These are phyloP conservation scores for Eutolmus rufibarbis DNA, from an alignment of 2,888 invertebrate species.

Conservation along the genomic window DNA sequence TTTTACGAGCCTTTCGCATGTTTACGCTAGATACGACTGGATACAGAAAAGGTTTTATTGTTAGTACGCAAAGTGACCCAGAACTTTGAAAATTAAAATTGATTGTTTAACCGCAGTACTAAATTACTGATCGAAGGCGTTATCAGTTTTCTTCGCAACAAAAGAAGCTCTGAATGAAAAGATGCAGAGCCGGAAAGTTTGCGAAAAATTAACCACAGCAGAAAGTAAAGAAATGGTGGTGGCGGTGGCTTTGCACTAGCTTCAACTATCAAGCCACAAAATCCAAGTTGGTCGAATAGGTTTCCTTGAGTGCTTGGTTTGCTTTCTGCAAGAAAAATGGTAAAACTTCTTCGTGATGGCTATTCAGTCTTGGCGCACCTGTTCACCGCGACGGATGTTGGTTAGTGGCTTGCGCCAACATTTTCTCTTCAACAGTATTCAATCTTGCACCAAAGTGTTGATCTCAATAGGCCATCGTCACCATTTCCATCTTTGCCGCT, in stretches of 20 bases:
- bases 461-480: background rate
- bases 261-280: background rate
- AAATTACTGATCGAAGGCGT: background rate
- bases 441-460: background rate
- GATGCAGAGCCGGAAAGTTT: background rate
- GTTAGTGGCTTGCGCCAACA: background rate
- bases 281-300: background rate
- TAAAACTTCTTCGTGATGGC: background rate
- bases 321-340: constrained; percentile 19
- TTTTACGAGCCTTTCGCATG: background rate
- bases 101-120: background rate
- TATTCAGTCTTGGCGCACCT: constrained; percentile 40
- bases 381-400: constrained; percentile 43
- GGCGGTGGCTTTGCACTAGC: background rate
- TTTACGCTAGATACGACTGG: background rate
- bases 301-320: background rate
- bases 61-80: background rate
- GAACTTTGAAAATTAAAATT: background rate
- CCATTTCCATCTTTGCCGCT: background rate
- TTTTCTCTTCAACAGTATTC: background rate
- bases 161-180: background rate
- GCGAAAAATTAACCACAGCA: constrained; percentile 20
- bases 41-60: background rate
- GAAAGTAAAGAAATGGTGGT: constrained; percentile 29
- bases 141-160: background rate